These are phyloP conservation scores for Furcula furcula DNA, from an alignment of 2,888 invertebrate species.

Conservation along the genomic window DNA sequence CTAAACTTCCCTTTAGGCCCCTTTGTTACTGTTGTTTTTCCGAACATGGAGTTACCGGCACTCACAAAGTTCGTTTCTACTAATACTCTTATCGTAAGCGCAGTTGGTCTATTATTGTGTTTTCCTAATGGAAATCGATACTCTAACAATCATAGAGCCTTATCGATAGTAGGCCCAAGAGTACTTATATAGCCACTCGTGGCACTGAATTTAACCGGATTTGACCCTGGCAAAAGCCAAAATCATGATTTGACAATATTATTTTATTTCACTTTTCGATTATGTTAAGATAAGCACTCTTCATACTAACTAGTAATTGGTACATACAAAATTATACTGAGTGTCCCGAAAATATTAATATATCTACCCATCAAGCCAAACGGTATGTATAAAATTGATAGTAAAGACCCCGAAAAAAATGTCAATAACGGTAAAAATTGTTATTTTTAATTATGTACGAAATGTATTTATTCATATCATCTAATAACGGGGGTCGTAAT, in stretches of 20 bases:
- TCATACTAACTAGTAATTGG: too few relatives aligned
- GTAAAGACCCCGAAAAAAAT: too few relatives aligned
- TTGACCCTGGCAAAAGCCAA: conserved; percentile 8
- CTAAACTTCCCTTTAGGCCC: not conserved
- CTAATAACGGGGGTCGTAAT: too few relatives aligned
- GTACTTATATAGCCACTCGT: conserved; percentile 29
- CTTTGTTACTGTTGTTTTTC: conserved; percentile 14
- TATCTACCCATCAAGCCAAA: too few relatives aligned
- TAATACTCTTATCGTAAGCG: conserved; percentile 37
- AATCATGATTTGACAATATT: conserved; percentile 10
- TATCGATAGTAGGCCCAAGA: conserved; percentile 34
- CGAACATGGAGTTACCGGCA: conserved; percentile 13
- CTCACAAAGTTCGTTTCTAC: conserved; percentile 27
- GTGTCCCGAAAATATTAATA: too few relatives aligned
- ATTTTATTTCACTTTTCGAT: too few relatives aligned
- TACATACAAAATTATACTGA: too few relatives aligned
- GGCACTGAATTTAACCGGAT: conserved; percentile 16
- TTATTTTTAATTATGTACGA: too few relatives aligned
- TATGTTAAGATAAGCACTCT: too few relatives aligned
- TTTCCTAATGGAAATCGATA: conserved; percentile 66
- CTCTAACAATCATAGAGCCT: conserved; percentile 45
- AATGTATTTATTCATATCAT: too few relatives aligned
- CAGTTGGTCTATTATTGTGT: conserved; percentile 52
- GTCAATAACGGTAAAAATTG: too few relatives aligned
- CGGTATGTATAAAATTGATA: too few relatives aligned